Evolutionary conservation across 2,888 invertebrate species (phyloP), one percentile per base, ranked within the genome.

Genomic region (Brachyopa scutellaris): DNA sequence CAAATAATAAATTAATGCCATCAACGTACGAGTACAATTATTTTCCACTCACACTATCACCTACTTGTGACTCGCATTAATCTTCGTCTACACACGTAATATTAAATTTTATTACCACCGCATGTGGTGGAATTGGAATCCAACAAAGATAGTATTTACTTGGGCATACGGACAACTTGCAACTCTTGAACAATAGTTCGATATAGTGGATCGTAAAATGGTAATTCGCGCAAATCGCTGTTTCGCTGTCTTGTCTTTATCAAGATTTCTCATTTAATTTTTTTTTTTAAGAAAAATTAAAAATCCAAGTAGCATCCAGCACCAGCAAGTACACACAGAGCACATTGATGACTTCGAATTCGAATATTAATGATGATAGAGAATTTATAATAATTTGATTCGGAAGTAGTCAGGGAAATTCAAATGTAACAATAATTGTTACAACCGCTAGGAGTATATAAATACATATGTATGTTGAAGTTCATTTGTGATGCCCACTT

Each of bases 371-470:
- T 74, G 79, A 69, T 61, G 61, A 55, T 17, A 62, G 62, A 69
- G 62, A 76, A 76, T 80, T 69, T 80, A 74, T 74, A 80, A 80
- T 76, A 76, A 80, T 80, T 80, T 69, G 80, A 76, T 49, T 80
- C 80, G 80, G 80, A 80, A 80, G 80, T 80, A 69, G 69, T 64
- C 69, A 80, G 80, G 76, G 74, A 80, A 80, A 80, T 76, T 69
- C 76, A 69, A 80, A 76, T 64, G 55, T 69, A 76, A 74, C 76
- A 62, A 64, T 69, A 62, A 64, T 69, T 47, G 69, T 80, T 80
- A 69, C 80, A 74, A 62, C 67, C 55, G 62, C 38, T 57, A 69
- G 62, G 45, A 49, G 13, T 36, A 69, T 38, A 64, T 15, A 47
- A 67, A 67, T 67, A 15, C 61, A 51, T 70, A 31, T 49, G 17